Conservation (phyloP, 2,113 vertebrate species). For the Cranoglanis bouderius region DNA sequence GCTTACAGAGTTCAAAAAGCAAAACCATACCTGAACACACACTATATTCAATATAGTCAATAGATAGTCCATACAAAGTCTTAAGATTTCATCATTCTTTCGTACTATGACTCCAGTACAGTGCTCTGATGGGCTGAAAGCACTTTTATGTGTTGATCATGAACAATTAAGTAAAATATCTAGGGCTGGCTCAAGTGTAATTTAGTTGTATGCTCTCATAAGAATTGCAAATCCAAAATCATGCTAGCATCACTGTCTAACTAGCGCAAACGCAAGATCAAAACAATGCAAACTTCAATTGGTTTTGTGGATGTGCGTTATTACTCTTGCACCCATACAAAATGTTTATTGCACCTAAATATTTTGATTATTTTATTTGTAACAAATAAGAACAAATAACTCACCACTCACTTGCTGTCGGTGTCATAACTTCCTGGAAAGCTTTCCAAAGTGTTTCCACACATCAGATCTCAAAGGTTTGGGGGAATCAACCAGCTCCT, state of each 20-base stretch:
- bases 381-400: too few species aligned
- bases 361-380: too few species aligned
- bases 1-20: not conserved
- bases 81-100: not conserved
- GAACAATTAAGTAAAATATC: not conserved
- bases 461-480: too few species aligned
- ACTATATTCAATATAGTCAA: not conserved
- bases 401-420: not conserved
- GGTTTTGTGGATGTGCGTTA: too few species aligned
- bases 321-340: too few species aligned
- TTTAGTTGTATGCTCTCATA: not conserved
- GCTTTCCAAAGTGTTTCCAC: too few species aligned
- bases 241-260: too few species aligned
- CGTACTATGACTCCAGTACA: not conserved
- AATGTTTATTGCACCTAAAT: too few species aligned
- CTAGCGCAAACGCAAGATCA: not conserved
- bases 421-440: too few species aligned
- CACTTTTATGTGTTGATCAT: not conserved
- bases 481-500: too few species aligned
- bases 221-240: too few species aligned
- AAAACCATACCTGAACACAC: not conserved
- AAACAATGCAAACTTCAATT: not conserved
- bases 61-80: not conserved
- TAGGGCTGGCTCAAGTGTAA: not conserved
- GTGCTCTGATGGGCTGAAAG: not conserved